Base-by-base conservation (phyloP, 2,797 vertebrate species). In the Antrozous pallidus region DNA sequence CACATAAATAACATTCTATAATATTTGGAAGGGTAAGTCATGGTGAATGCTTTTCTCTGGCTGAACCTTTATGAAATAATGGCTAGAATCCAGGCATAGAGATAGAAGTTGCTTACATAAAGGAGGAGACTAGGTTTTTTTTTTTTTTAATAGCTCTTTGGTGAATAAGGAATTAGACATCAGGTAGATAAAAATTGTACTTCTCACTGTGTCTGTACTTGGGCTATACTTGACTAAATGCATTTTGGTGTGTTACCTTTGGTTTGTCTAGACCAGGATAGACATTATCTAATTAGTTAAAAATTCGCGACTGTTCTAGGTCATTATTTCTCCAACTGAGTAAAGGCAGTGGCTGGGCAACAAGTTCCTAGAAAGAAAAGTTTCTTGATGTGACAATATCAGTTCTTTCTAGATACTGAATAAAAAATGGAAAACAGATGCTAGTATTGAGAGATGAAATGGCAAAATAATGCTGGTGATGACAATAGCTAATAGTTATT, bases 51-150 rank as follows among this genome's bases (percentile, higher is more conserved):
- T 91, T 91, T 86, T 77, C 56, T 94, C 61, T 84, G 63, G 69
- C 11, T 45, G 31, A 88, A 45, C 5, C 38, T 56, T 86, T 40
- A 22, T 94, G 85, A 93, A 90, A 81, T 77, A 58, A 42, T 96
- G 42, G 58, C 65, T 94, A 77, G 79, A 79, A 91, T 88, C 88
- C 45, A 95, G 63, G 82, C 24, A 28, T 51, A 83, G 74, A 79
- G n/a, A 31, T 75, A 42, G 85, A 86, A 91, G 78, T 63, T 78
- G 28, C 78, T 95, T 88, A 45, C 13, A 47, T 82, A 91, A 95
- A 79, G 40, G 33, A 93, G 54, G 28, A 90, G 5, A 83, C 17
- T 88, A 7, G 2, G n/a, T n/a, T n/a, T n/a, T n/a, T n/a, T n/a
- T n/a, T n/a, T 70, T 94, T 92, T 88, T 1, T 61, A 8, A 78